Evolutionary conservation across 1,140 invertebrate genomes (phyloP), one percentile per base, ranked within the genome.

Genomic region (Bombus haemorrhoidalis): DNA sequence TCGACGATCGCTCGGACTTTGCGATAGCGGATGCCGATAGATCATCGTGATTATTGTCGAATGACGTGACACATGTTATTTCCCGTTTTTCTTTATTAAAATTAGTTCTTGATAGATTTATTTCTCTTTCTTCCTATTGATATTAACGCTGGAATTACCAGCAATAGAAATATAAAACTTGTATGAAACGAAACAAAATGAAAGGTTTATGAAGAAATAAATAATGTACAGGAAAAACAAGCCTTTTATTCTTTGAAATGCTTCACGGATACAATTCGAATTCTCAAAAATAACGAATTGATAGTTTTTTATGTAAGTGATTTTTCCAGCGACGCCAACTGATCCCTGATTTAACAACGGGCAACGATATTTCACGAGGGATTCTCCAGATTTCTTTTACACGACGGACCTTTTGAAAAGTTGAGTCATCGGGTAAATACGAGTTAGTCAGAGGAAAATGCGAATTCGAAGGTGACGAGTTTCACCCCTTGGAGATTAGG

Each of bases 1-100:
- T 88, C 83, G 81, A 74, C 57, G 73, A 66, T 89, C 53, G 66
- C 59, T 75, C 32, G 13, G 37, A n/a, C 18, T 34, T 68, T 72
- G 66, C 59, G 75, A 64, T 77, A 53, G 6, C 25, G 43, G 22
- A 59, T 32, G 43, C 73, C 53, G 66, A 80, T 68, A 39, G 79
- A 88, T 83, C 71, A 62, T 85, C 53, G 41, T 9, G 32, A 64
- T 59, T 76, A 75, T 34, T 57, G 1, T 37, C 75, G 28, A 77
- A 64, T 77, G 37, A 77, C 34, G 6, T 3, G 62, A 39, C 43
- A 5, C 12, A 32, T 41, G 13, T 41, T 78, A 39, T 64, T 28
- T 25, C 13, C 18, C 28, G 6, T 12, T n/a, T 41, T 72, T n/a
- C n/a, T n/a, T n/a, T n/a, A n/a, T n/a, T 22, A 22, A 37, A 68